A percentile compares a stretch with the other conserved stretches of the same genome.
Conservation (phyloP, 2,113 vertebrate genomes). For the Ginglymostoma cirratum region DNA sequence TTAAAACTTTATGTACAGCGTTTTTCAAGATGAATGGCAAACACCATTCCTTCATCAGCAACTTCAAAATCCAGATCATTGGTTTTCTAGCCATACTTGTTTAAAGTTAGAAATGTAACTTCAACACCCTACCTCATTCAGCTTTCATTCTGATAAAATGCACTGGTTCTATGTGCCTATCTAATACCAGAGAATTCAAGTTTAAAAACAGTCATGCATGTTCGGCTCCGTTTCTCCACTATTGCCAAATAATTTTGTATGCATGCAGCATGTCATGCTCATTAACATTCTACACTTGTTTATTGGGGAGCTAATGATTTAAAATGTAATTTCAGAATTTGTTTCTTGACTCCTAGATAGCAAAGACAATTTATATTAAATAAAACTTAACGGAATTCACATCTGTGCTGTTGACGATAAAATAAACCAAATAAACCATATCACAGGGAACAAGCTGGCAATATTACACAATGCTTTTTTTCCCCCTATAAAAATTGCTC, state of each 20-base stretch:
- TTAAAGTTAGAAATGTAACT: neutral
- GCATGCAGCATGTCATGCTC: neutral
- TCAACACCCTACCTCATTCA: neutral
- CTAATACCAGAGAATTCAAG: neutral
- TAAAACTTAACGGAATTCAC: neutral
- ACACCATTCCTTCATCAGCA: neutral
- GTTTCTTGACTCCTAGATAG: neutral
- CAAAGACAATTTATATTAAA: neutral
- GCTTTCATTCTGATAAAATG: neutral
- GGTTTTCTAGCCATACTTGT: neutral
- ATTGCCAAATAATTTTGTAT: neutral
- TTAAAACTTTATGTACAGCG: neutral
- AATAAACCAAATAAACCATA: neutral
- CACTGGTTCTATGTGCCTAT: neutral
- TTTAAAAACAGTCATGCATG: neutral
- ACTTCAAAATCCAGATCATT: neutral
- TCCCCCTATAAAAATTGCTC: neutral
- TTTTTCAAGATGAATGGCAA: neutral
- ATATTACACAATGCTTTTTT: neutral
- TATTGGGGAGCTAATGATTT: neutral
- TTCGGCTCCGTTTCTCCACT: neutral
- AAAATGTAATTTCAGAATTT: neutral
- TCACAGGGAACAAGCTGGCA: neutral
- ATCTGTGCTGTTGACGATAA: neutral
- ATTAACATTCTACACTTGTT: neutral